Conservation (phyloP, 1,140 invertebrate genomes). For the Leptinotarsa defecta region DNA sequence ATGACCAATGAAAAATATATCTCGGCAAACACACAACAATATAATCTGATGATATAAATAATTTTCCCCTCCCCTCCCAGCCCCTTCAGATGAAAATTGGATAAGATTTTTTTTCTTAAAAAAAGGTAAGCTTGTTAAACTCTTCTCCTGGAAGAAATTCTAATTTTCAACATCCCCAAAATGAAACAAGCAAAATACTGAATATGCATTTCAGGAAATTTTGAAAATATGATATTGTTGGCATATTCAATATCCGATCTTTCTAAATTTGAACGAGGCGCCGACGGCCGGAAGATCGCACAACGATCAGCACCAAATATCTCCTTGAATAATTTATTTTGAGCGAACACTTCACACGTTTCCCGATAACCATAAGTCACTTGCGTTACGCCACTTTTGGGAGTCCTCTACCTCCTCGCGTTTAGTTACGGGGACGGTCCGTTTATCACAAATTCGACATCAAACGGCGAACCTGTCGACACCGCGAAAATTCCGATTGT, state of each 20-base stretch:
- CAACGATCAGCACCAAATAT: slow-evolving; percentile 2
- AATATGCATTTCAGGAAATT: background rate
- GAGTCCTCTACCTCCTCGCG: slow-evolving; percentile 20
- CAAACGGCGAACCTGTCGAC: background rate
- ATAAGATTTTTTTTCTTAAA: background rate
- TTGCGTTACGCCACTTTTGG: slow-evolving; percentile 1
- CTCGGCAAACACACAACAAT: slow-evolving; percentile 14
- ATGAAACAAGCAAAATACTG: slow-evolving; percentile 12
- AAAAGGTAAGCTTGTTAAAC: background rate
- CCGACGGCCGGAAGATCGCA: slow-evolving; percentile 1
- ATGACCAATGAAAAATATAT: slow-evolving; percentile 14
- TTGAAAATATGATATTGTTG: background rate
- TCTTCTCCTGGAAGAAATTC: background rate
- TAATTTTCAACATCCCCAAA: slow-evolving; percentile 17
- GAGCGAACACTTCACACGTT: slow-evolving; percentile 20
- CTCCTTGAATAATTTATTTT: slow-evolving; percentile 16
- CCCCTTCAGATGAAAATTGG: background rate
- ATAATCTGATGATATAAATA: slow-evolving; percentile 27
- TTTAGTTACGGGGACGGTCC: background rate
- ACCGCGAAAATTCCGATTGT: background rate
- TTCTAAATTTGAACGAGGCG: background rate
- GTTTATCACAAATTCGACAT: background rate
- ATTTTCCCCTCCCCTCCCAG: background rate
- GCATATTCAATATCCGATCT: slow-evolving; percentile 22
- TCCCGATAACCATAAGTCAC: slow-evolving; percentile 14